phyloP scores from a whole-genome alignment of 2,797 vertebrate species.

The Loris lydekkerianus region DNA sequence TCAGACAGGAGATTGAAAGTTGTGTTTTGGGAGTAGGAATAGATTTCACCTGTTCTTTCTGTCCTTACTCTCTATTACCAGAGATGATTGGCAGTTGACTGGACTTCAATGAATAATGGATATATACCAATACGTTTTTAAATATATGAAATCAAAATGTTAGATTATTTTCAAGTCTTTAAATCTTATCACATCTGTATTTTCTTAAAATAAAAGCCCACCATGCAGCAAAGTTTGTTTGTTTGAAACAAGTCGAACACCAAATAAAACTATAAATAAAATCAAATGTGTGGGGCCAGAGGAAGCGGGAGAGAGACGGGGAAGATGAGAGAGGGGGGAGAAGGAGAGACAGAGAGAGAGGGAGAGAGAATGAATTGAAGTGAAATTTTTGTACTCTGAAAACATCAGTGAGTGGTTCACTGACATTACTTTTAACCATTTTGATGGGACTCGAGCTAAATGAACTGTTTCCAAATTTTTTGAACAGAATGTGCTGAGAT shows the following conservation, averaged over 20 bases:
- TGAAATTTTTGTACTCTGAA: background rate
- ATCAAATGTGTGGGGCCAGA: background rate
- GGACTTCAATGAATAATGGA: conserved; percentile 72
- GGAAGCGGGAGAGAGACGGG: accelerated
- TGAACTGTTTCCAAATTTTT: conserved; percentile 40
- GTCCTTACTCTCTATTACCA: conserved; percentile 61
- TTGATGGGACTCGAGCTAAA: conserved; percentile 16
- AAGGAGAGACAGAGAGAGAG: no score
- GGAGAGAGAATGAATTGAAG: background rate
- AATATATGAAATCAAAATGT: conserved; percentile 66
- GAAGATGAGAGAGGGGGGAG: background rate
- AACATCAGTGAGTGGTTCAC: background rate
- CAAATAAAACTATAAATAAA: conserved; percentile 40
- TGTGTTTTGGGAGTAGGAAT: conserved; percentile 77
- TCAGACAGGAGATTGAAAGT: conserved; percentile 65
- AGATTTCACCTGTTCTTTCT: conserved; percentile 70
- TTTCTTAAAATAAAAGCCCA: conserved; percentile 61
- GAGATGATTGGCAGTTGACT: conserved; percentile 69
- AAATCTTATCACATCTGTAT: conserved; percentile 17
- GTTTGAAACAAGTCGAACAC: conserved; percentile 26
- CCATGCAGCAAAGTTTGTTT: background rate
- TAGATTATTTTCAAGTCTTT: conserved; percentile 64
- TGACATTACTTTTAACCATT: conserved; percentile 30
- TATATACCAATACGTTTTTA: conserved; percentile 44
- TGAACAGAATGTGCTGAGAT: conserved; percentile 34